phyloP scores from a whole-genome alignment of 2,888 invertebrate species.

The Platypus cylindrus region DNA sequence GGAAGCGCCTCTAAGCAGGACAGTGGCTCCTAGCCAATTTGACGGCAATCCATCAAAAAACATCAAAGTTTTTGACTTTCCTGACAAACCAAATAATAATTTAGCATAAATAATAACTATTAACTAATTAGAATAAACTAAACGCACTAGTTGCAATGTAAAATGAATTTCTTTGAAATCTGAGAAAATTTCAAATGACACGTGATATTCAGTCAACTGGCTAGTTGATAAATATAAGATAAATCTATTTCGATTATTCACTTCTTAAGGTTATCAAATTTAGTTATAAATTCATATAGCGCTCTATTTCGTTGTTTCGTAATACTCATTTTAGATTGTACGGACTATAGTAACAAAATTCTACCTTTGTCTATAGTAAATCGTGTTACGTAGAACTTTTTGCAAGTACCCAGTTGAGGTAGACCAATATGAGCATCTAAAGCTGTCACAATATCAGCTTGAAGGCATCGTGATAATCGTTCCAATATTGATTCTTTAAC shows the following conservation, averaged over 20 bases:
- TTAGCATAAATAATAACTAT: background rate
- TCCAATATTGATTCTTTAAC: constrained; percentile 74
- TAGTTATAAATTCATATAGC: background rate
- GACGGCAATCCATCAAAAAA: constrained; percentile 83
- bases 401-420: constrained; percentile 74
- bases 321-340: no score
- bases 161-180: no score
- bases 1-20: constrained; percentile 68
- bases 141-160: no score
- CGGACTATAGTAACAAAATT: background rate
- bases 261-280: no score
- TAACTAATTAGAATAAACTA: no score
- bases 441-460: constrained; percentile 74
- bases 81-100: constrained; percentile 28
- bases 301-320: no score
- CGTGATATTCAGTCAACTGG: no score
- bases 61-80: constrained; percentile 74
- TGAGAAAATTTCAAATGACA: no score
- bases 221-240: no score
- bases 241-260: no score
- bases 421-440: constrained; percentile 77
- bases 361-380: constrained; percentile 39
- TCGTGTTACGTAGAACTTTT: constrained; percentile 61
- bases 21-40: constrained; percentile 73
- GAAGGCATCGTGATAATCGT: constrained; percentile 61